Base-by-base conservation (phyloP, 2,888 invertebrate species). In the Tyria jacobaeae region DNA sequence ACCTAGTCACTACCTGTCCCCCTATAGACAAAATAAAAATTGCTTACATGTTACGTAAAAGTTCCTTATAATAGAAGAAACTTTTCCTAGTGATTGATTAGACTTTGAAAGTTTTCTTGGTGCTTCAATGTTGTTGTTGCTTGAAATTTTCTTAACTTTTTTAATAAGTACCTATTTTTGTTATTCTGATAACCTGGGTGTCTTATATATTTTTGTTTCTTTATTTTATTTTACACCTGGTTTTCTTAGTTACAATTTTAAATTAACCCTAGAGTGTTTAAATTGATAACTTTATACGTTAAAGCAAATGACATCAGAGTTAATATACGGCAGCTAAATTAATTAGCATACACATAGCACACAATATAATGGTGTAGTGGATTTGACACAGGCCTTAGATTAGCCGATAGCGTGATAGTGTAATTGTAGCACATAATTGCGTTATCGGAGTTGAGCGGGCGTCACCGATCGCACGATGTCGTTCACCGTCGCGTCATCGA, bases 401-500 rank as follows among this genome's bases (percentile, higher is more conserved):
- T 44, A 25, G 10, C 73, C 67, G 66, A 74, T 77, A 63, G 63
- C 59, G 66, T 68, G 68, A 60, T 66, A 65, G 58, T 65, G 66
- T 80, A 79, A 79, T 76, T 79, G 77, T 68, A 75, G 75, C 66
- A 70, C 56, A 60, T 68, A 59, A 77, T 80, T 81, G 73, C 66
- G 72, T 71, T 84, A 85, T 82, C 78, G 62, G 73, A 71, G 70
- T 70, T 77, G 77, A 76, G 74, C 70, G 61, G 52, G 67, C 62
- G 75, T 58, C 55, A 44, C 21, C 71, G 80, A 77, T 86, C 84
- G 80, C 87, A 85, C 86, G 86, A 85, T 84, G 89, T 86, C 86
- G 80, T 87, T 89, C 85, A 87, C 86, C 84, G 84, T 63, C 73
- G 64, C 79, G 79, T 60, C 71, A 65, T 68, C 70, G 70, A 62